phyloP scores from a whole-genome alignment of 2,797 vertebrate species.

The Syncerus caffer region DNA sequence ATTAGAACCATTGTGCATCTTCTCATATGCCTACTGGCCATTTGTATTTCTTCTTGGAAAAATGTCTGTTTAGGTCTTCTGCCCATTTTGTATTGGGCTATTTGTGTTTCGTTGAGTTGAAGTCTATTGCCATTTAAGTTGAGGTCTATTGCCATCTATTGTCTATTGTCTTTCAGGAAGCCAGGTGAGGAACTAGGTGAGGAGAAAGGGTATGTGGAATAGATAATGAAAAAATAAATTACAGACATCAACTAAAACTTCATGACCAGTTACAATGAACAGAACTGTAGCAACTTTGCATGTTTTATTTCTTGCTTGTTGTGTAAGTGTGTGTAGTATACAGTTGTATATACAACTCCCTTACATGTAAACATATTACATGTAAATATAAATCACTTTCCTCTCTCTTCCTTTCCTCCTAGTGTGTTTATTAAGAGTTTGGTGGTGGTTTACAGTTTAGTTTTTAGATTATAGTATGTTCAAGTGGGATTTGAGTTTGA shows the following conservation, averaged over 20 bases:
- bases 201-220: background rate
- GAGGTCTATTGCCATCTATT: background rate
- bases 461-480: background rate
- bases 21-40: background rate
- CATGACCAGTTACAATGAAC: background rate
- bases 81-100: background rate
- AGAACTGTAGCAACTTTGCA: background rate
- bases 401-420: background rate
- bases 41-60: background rate
- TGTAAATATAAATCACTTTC: background rate
- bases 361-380: background rate
- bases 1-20: background rate
- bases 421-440: background rate
- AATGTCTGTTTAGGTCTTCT: background rate
- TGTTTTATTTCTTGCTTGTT: background rate
- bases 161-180: background rate
- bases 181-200: background rate
- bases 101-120: background rate
- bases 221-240: background rate
- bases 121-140: background rate
- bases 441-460: background rate
- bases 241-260: background rate
- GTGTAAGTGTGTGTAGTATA: background rate
- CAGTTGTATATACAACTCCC: background rate
- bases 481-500: background rate